phyloP scores from a whole-genome alignment of 2,113 vertebrate genomes.

The Monopterus albus region DNA sequence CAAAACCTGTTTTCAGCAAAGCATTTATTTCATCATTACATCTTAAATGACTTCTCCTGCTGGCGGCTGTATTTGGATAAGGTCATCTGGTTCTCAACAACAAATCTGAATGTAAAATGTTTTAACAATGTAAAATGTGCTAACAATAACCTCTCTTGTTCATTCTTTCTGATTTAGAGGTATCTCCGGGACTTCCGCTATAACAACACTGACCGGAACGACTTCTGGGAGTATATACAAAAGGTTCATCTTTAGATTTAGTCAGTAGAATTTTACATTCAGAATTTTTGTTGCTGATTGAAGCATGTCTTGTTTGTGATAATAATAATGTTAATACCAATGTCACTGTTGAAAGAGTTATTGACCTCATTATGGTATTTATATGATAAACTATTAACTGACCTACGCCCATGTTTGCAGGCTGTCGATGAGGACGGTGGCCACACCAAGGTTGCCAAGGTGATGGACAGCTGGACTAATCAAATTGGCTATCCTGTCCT shows the following conservation, averaged over 20 bases:
- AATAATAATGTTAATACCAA: too few relatives aligned
- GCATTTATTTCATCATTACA: neutral
- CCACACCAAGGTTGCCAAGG: neutral
- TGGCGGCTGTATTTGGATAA: neutral
- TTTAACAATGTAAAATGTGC: too few relatives aligned
- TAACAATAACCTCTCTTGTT: neutral
- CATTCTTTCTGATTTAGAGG: conserved; percentile 46
- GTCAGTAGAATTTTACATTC: neutral
- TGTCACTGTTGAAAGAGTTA: too few relatives aligned
- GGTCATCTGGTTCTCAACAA: neutral
- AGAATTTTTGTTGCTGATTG: neutral
- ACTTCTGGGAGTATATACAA: conserved; percentile 77
- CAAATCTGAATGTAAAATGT: neutral
- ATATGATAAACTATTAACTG: neutral
- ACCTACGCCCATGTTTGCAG: conserved; percentile 41
- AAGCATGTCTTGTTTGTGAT: neutral
- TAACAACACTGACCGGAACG: conserved; percentile 48
- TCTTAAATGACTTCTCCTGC: neutral
- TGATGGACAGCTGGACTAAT: conserved; percentile 89
- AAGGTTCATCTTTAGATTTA: conserved; percentile 47
- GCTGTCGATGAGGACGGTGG: neutral
- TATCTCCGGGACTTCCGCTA: conserved; percentile 67
- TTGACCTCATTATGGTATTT: neutral
- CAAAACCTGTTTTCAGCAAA: neutral
- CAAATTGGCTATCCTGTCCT: conserved; percentile 91